Base-by-base conservation (phyloP, 2,797 vertebrate genomes). In the Siniperca obscura region DNA sequence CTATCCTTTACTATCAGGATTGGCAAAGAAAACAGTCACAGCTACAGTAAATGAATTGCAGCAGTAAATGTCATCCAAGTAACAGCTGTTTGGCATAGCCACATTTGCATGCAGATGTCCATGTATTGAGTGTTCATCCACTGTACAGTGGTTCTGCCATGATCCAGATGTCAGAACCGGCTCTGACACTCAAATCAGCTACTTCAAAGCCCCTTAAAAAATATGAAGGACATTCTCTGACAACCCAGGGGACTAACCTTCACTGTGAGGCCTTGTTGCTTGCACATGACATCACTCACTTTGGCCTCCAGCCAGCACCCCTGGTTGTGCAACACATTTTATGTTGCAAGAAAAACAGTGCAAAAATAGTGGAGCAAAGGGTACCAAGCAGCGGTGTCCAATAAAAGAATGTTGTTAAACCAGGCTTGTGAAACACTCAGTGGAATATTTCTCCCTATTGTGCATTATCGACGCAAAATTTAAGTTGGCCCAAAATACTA, bases 121-220 rank as follows among this genome's bases (percentile, higher is more conserved):
- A 19, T 86, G 83, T 70, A 73, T 27, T 36, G 38, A 86, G 69
- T 55, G 59, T 61, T 83, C 72, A 70, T 81, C 48, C 68, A 21
- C 78, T 53, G 59, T 78, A 67, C 57, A 22, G 70, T 48, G 56
- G 57, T 57, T 80, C 82, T 73, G 80, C 74, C 75, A 46, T 34
- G 80, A 82, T 90, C 92, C 93, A 94, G 92, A 94, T 94, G 94
- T 90, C 65, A 42, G 74, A 83, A 53, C 74, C 60, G 30, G 76
- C 82, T 89, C 83, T 88, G 87, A 84, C 80, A 71, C 81, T 82
- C 82, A 68, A 82, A 90, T 84, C 80, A 81, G 73, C 66, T 80
- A 72, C 86, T 90, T 94, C 87, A 94, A 93, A 93, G 86, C 44
- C 68, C 56, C 67, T 77, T 76, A 46, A 70, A 86, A 78, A 85